Evolutionary conservation across 2,888 invertebrate genomes (phyloP).

Genomic region (Cheiracanthium punctorium): DNA sequence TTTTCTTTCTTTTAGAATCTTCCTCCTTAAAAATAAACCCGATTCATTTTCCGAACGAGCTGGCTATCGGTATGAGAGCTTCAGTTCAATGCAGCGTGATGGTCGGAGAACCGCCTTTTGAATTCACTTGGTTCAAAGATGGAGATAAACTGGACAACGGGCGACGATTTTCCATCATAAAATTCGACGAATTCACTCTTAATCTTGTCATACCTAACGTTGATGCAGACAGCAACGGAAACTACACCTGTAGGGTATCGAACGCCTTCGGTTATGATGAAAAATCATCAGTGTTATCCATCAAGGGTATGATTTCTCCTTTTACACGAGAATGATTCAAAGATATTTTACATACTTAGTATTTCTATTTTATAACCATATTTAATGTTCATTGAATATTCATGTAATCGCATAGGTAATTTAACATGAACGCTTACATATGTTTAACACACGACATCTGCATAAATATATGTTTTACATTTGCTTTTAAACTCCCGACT

Average conservation of each 20-base stretch:
- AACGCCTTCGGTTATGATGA: slow-evolving; percentile 34
- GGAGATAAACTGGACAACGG: not conserved
- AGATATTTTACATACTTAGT: too few relatives aligned
- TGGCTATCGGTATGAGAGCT: slow-evolving; percentile 14
- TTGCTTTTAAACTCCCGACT: too few relatives aligned
- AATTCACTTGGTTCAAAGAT: slow-evolving; percentile 69
- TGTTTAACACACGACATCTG: too few relatives aligned
- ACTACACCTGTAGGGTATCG: slow-evolving; percentile 54
- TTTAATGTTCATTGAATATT: too few relatives aligned
- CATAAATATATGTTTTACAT: too few relatives aligned
- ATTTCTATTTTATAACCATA: too few relatives aligned
- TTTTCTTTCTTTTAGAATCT: not conserved
- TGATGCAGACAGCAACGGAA: slow-evolving; percentile 41
- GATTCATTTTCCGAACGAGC: slow-evolving; percentile 31
- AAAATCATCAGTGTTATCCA: slow-evolving; percentile 14
- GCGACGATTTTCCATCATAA: not conserved
- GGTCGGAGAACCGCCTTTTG: slow-evolving; percentile 67
- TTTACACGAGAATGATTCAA: too few relatives aligned
- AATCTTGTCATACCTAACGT: slow-evolving; percentile 27
- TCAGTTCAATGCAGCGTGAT: slow-evolving; percentile 18
- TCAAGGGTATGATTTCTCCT: slow-evolving; percentile 26
- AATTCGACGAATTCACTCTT: slow-evolving; percentile 24
- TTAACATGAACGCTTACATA: too few relatives aligned
- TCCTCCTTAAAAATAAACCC: slow-evolving; percentile 20
- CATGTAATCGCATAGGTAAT: too few relatives aligned